These are phyloP conservation scores for Clostera curtula DNA, from an alignment of 2,888 invertebrate genomes.

Conservation along the genomic window DNA sequence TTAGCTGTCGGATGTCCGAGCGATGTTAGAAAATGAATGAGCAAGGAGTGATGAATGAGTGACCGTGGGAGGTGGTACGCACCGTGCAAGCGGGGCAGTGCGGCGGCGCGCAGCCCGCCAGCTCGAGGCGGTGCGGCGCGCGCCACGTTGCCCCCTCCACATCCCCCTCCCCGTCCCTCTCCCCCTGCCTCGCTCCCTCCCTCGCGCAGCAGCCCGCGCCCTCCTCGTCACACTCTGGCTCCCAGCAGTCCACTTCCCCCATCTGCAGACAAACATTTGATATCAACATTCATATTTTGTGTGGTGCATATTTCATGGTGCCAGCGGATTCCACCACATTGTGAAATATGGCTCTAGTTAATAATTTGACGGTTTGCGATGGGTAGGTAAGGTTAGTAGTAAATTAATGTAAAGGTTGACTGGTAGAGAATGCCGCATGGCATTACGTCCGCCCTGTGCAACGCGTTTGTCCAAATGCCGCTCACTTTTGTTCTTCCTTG, in stretches of 20 bases:
- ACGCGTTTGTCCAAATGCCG: too few relatives aligned
- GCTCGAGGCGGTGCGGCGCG: constrained; percentile 74
- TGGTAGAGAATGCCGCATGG: too few relatives aligned
- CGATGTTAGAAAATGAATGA: background rate
- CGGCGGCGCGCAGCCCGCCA: constrained; percentile 81
- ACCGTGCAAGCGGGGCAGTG: constrained; percentile 77
- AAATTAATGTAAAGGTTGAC: too few relatives aligned
- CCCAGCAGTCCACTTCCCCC: constrained; percentile 93
- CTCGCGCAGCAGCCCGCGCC: constrained; percentile 79
- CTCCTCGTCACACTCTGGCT: constrained; percentile 88
- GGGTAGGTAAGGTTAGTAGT: too few relatives aligned
- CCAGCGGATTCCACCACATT: too few relatives aligned
- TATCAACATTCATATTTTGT: too few relatives aligned
- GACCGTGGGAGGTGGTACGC: constrained; percentile 17
- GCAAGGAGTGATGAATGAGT: background rate
- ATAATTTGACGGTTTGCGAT: too few relatives aligned
- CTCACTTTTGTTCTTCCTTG: too few relatives aligned
- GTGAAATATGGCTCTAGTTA: too few relatives aligned
- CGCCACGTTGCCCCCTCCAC: constrained; percentile 71
- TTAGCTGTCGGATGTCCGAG: constrained; percentile 1
- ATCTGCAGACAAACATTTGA: constrained; percentile 66
- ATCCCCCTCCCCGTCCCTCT: constrained; percentile 62
- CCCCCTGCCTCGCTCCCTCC: constrained; percentile 78
- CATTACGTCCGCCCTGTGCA: too few relatives aligned
- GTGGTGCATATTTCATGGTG: too few relatives aligned